Percentiles rank a stretch among this genome's conserved stretches.
Conservation (phyloP, 2,888 invertebrate species). For the Cryptus viduatorius region DNA sequence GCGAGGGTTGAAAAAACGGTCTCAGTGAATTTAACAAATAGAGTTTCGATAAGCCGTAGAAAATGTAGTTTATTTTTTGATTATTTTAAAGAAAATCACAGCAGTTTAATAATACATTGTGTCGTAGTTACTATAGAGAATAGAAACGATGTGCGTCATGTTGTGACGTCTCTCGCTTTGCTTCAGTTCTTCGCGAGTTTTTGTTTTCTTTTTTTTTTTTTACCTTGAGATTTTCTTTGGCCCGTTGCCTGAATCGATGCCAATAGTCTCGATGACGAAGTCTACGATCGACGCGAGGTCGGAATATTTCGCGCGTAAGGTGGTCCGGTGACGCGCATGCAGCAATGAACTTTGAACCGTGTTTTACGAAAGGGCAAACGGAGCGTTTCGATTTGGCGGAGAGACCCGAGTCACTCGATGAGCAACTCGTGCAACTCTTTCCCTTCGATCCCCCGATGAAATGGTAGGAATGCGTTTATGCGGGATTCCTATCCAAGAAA, state of each 20-base stretch:
- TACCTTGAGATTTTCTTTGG: constrained; percentile 34
- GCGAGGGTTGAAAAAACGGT: neutral
- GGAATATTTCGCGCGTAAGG: constrained; percentile 12
- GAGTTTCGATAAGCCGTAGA: neutral
- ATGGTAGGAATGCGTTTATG: constrained; percentile 8
- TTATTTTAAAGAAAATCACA: constrained; percentile 48
- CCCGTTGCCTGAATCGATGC: constrained; percentile 40
- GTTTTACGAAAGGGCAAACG: neutral
- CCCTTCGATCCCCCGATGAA: neutral
- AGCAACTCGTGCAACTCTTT: constrained; percentile 3
- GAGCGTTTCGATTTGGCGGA: constrained; percentile 28
- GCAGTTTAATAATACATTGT: constrained; percentile 42
- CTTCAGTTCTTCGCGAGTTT: neutral
- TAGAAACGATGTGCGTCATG: constrained; percentile 30
- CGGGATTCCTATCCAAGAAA: constrained; percentile 76
- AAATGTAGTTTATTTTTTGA: constrained; percentile 38
- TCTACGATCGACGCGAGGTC: constrained; percentile 6
- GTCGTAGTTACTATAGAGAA: constrained; percentile 22
- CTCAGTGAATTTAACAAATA: neutral
- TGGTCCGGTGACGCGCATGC: constrained; percentile 37
- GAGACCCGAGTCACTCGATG: constrained; percentile 4
- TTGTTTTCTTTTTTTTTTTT: constrained; percentile 8
- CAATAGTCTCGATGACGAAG: constrained; percentile 51
- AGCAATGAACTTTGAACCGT: constrained; percentile 44
- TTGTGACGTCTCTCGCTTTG: constrained; percentile 27